Evolutionary conservation across 2,888 invertebrate species (phyloP), one percentile per base, ranked within the genome.

Genomic region (Ferdinandea cuprea): DNA sequence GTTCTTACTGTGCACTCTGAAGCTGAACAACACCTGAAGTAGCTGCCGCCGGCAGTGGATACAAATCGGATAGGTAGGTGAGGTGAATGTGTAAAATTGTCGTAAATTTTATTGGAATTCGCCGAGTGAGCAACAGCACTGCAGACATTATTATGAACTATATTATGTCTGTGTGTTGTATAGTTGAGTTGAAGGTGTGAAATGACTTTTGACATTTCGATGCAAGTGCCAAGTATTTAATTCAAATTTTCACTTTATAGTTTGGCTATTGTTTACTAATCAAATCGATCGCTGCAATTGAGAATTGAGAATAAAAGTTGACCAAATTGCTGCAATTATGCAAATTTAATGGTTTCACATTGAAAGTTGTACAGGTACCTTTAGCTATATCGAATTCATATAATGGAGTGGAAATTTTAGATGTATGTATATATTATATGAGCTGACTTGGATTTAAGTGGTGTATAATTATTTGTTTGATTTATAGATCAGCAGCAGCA

Each of bases 1-100:
- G 28, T 28, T n/a, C n/a, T 25, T 52, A 15, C 28, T 30, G 52
- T n/a, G 17, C n/a, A 15, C 32, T 17, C 25, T 2, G 17, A 66
- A n/a, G n/a, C n/a, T n/a, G n/a, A n/a, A n/a, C n/a, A n/a, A 68
- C 83, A 83, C 61, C 83, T 83, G 83, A 83, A 83, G 83, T 83
- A 83, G 83, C 83, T 63, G 59, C 63, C 37, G 44, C 25, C 83
- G 56, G 59, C 63, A 28, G 44, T 21, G 15, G 46, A 63, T 66
- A n/a, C 4, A n/a, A n/a, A n/a, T n/a, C n/a, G n/a, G n/a, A n/a
- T n/a, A n/a, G n/a, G n/a, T n/a, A n/a, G n/a, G 52, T 59, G 54
- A 42, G 61, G 21, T 63, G 68, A 73, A 83, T 77, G 81, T 77
- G 77, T 83, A 77, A 72, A 72, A 83, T 83, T 6, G 9, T 42